phyloP scores from a whole-genome alignment of 2,113 vertebrate genomes.

The Melierax canorus region DNA sequence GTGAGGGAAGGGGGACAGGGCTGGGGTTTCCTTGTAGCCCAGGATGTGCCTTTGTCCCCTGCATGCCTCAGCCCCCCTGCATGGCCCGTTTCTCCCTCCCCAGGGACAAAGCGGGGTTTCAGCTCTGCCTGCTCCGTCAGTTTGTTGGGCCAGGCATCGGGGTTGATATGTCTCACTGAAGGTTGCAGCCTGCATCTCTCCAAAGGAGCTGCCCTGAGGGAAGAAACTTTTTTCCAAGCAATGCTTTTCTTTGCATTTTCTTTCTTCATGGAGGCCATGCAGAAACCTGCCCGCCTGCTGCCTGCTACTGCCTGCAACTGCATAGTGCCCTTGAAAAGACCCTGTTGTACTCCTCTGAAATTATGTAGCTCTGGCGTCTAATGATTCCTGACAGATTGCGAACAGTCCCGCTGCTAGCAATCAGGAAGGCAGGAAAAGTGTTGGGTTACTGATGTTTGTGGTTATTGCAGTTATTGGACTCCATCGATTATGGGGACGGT shows the following conservation, averaged over 20 bases:
- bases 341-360: neutral
- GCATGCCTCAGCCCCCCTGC: neutral
- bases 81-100: neutral
- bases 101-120: accelerated
- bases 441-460: conserved; percentile 17
- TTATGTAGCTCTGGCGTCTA: neutral
- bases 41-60: neutral
- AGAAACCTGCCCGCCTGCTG: neutral
- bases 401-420: neutral
- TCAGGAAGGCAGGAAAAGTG: neutral
- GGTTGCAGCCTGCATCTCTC: neutral
- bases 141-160: accelerated
- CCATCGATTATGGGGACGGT: conserved; percentile 10
- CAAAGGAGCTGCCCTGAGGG: neutral
- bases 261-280: accelerated
- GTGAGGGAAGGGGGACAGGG: neutral
- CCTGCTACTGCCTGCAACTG: neutral
- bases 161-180: accelerated
- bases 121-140: accelerated
- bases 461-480: neutral
- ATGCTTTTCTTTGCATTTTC: neutral
- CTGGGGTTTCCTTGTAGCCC: neutral
- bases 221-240: neutral
- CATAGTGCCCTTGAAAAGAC: conserved; percentile 53
- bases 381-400: conserved; percentile 63